Base-by-base conservation (phyloP, 30 jellyfish, hydroid and myxozoan species). In the Calvadosia cruxmelitensis region DNA sequence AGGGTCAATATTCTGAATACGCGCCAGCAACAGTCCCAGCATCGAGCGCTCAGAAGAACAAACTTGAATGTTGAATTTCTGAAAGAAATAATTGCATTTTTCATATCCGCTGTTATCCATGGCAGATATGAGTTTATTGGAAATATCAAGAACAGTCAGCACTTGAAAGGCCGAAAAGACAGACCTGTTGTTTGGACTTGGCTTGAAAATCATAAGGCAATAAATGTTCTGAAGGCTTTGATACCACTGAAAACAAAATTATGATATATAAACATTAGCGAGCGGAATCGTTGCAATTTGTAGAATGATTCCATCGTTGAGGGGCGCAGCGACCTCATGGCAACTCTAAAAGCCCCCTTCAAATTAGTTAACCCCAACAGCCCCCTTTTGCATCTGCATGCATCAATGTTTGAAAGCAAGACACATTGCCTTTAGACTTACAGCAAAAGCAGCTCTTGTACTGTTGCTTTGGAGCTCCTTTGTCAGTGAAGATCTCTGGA, bases 201-300 rank as follows among this genome's bases (percentile, higher is more conserved):
- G 82, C 32, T 50, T 78, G 94, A 64, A 91, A 82, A 66, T 91
- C 99, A 63, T 66, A 91, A 0, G 99, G 99, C 30, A 91, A 74
- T n/a, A 91, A 69, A 53, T 77, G 90, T 30, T 91, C 99, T 34
- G 93, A 70, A 52, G 99, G 95, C 81, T 91, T 91, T 63, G 99
- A 66, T 3, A 91, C 95, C 48, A 91, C 99, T 91, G 71, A 69
- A 78, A 48, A 26, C 29, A 52, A 75, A 66, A n/a, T n/a, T n/a
- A n/a, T n/a, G n/a, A n/a, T n/a, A n/a, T n/a, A n/a, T n/a, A n/a
- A n/a, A n/a, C n/a, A n/a, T n/a, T n/a, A n/a, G n/a, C n/a, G n/a
- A n/a, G n/a, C n/a, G n/a, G n/a, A n/a, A n/a, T n/a, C n/a, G n/a
- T n/a, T n/a, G n/a, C n/a, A n/a, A n/a, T n/a, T n/a, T n/a, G n/a